A percentile compares a stretch with the other conserved stretches of the same genome.
phyloP scores from a whole-genome alignment of 2,888 invertebrate species.

The Amphipoea oculea region DNA sequence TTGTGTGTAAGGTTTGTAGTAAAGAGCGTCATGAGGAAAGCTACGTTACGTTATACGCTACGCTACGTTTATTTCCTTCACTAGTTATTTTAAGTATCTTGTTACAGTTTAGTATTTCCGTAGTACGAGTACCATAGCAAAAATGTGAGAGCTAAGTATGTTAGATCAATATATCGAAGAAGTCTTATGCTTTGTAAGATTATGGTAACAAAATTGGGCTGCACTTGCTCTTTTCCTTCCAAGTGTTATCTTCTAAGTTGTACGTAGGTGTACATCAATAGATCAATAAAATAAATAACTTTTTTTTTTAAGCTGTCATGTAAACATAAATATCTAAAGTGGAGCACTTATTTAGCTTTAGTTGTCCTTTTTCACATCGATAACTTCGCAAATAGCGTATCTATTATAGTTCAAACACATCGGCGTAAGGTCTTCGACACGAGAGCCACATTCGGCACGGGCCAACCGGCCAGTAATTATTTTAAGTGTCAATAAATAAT shows the following conservation, averaged over 20 bases:
- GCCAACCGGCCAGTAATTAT: conserved; percentile 88
- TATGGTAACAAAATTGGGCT: background rate
- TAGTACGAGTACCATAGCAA: too few species aligned
- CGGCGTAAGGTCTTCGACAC: conserved; percentile 78
- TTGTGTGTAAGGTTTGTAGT: conserved; percentile 47
- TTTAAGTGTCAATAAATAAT: conserved; percentile 91
- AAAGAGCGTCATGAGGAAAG: conserved; percentile 16
- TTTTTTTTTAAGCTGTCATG: background rate
- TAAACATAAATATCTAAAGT: background rate
- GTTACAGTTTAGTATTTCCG: too few species aligned
- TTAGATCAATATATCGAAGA: background rate
- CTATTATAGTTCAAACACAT: conserved; percentile 67
- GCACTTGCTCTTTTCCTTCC: too few species aligned
- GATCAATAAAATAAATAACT: background rate
- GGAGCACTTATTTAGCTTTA: conserved; percentile 9
- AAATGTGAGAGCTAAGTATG: background rate
- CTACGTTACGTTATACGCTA: too few species aligned
- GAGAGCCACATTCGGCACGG: conserved; percentile 84
- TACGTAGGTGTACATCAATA: too few species aligned
- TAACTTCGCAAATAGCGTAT: conserved; percentile 51
- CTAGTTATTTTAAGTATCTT: background rate
- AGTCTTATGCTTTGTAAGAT: background rate
- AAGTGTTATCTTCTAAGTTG: too few species aligned
- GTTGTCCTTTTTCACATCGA: conserved; percentile 1
- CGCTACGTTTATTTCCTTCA: background rate